phyloP scores from a whole-genome alignment of 1,140 invertebrate genomes.

The Bombus difficillimus region DNA sequence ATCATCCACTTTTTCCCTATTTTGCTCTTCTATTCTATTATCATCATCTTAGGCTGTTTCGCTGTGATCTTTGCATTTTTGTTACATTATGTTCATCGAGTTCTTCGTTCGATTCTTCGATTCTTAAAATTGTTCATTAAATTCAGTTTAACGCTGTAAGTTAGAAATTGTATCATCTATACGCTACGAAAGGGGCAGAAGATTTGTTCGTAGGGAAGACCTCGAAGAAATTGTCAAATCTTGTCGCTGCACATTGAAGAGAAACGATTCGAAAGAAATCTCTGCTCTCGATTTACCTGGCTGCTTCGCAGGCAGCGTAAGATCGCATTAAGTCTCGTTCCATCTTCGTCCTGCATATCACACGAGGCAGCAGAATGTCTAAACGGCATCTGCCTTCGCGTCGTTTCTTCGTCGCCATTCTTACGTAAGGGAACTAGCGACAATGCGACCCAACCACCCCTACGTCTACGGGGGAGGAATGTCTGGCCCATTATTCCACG shows the following conservation, averaged over 20 bases:
- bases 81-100: no score
- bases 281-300: constrained; percentile 52
- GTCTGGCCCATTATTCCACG: constrained; percentile 65
- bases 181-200: not conserved
- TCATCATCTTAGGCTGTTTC: no score
- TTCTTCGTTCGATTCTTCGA: no score
- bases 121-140: no score
- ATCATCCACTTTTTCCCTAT: no score
- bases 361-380: constrained; percentile 64
- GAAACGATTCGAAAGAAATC: constrained; percentile 14
- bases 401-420: constrained; percentile 73
- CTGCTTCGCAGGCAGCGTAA: constrained; percentile 24
- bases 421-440: constrained; percentile 69
- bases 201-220: no score
- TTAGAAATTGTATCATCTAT: no score
- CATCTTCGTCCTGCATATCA: constrained; percentile 66
- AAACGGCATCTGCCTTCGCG: constrained; percentile 78
- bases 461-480: constrained; percentile 78
- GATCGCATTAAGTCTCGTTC: constrained; percentile 76
- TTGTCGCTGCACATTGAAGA: no score
- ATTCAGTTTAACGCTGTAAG: no score
- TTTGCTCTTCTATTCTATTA: no score
- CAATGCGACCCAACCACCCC: constrained; percentile 66
- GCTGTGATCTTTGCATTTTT: no score
- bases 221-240: not conserved